Conservation (phyloP, 2,113 vertebrate species). For the Hippocampus comes region DNA sequence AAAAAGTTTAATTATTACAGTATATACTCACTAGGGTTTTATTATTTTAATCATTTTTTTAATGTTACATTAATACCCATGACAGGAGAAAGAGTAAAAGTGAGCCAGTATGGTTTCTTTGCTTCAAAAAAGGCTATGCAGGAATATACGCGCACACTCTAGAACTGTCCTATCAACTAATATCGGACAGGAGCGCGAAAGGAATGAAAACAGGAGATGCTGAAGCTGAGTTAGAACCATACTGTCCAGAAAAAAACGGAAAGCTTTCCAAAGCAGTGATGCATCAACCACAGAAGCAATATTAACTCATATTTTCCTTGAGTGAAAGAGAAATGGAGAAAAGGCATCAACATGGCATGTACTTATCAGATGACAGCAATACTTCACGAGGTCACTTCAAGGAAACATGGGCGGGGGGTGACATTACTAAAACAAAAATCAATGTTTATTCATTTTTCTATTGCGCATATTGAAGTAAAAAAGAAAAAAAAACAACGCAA, state of each 20-base stretch:
- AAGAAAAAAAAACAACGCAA: not conserved
- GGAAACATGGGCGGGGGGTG: slow-evolving; percentile 26
- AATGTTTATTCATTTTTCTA: slow-evolving; percentile 40
- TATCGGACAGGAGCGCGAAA: not conserved
- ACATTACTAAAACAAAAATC: slow-evolving; percentile 53
- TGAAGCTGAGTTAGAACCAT: not conserved
- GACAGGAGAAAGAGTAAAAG: not conserved
- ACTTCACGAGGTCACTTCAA: slow-evolving; percentile 41
- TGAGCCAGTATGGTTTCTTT: not conserved
- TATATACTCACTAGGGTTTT: no score
- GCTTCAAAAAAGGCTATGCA: not conserved
- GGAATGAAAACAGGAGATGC: not conserved
- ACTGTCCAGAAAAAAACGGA: not conserved
- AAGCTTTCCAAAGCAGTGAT: slow-evolving; percentile 1
- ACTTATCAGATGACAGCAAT: slow-evolving; percentile 30
- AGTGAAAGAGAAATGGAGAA: slow-evolving; percentile 9
- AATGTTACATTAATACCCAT: not conserved
- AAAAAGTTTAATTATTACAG: no score
- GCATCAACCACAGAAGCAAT: not conserved
- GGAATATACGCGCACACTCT: not conserved
- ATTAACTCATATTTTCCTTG: slow-evolving; percentile 10
- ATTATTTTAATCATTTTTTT: not conserved
- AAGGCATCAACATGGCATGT: slow-evolving; percentile 20
- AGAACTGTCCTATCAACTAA: not conserved
- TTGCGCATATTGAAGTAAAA: slow-evolving; percentile 23